Evolutionary conservation across 2,888 invertebrate species (phyloP).

Genomic region (Netelia virgata): DNA sequence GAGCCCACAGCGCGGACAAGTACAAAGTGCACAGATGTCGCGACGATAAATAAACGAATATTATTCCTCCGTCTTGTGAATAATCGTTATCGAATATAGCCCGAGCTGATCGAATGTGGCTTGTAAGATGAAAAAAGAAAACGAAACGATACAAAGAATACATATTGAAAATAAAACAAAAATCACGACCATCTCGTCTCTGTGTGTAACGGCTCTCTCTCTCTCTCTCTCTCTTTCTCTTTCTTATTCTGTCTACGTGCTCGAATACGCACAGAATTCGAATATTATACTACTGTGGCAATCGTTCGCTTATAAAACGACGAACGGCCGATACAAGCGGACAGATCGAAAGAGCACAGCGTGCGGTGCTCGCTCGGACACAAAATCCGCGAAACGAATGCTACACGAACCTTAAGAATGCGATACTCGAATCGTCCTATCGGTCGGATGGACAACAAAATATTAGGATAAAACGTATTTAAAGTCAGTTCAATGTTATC

Average conservation of each 20-base stretch:
- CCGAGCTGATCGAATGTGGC: constrained; percentile 68
- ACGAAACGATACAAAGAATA: constrained; percentile 49
- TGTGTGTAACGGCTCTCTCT: constrained; percentile 37
- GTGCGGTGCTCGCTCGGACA: constrained; percentile 60
- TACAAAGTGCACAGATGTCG: constrained; percentile 73
- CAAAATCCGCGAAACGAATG: constrained; percentile 71
- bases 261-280: constrained; percentile 57
- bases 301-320: constrained; percentile 61
- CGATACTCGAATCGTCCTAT: constrained; percentile 78
- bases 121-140: constrained; percentile 46
- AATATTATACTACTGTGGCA: constrained; percentile 32
- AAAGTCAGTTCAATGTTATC: constrained; percentile 62
- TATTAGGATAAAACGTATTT: constrained; percentile 78
- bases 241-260: constrained; percentile 52
- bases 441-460: constrained; percentile 75
- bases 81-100: constrained; percentile 72
- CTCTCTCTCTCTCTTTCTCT: constrained; percentile 22
- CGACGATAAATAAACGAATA: constrained; percentile 72
- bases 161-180: constrained; percentile 43
- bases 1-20: constrained; percentile 67
- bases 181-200: constrained; percentile 58
- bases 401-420: constrained; percentile 71
- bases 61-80: constrained; percentile 70
- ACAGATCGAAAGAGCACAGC: constrained; percentile 49
- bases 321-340: constrained; percentile 67